Evolutionary conservation across 2,797 vertebrate genomes (phyloP).

Genomic region (Acipenser ruthenus): DNA sequence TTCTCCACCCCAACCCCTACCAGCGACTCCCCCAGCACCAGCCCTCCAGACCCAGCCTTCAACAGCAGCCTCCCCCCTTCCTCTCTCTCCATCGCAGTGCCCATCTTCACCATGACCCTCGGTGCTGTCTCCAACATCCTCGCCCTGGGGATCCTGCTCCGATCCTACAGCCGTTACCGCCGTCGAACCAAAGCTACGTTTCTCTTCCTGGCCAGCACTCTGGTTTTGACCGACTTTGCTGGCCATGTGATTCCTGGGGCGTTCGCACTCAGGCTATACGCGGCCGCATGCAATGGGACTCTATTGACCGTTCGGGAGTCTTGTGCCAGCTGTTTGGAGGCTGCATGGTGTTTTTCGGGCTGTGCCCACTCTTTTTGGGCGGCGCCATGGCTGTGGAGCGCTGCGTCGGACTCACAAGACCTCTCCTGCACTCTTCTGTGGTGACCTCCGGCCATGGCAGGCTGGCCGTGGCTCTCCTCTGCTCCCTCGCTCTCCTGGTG

Average conservation of each 20-base stretch:
- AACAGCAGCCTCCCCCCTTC: not conserved
- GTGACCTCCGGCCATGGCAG: slow-evolving; percentile 41
- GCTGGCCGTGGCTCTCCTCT: slow-evolving; percentile 34
- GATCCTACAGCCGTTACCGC: slow-evolving; percentile 32
- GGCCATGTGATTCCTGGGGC: slow-evolving; percentile 53
- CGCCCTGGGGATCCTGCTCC: slow-evolving; percentile 47
- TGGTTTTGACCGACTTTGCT: slow-evolving; percentile 51
- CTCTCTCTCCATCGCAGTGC: slow-evolving; percentile 34
- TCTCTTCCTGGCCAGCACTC: slow-evolving; percentile 43
- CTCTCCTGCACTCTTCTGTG: slow-evolving; percentile 43
- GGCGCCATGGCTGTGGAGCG: slow-evolving; percentile 60
- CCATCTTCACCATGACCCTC: slow-evolving; percentile 56
- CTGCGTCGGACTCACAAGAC: slow-evolving; percentile 53
- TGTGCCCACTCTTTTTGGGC: slow-evolving; percentile 50
- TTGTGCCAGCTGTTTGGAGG: slow-evolving; percentile 54
- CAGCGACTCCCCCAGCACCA: not conserved
- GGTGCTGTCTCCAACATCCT: slow-evolving; percentile 53
- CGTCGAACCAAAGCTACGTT: slow-evolving; percentile 51
- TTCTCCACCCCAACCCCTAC: slow-evolving; percentile 13
- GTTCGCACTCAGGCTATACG: slow-evolving; percentile 50
- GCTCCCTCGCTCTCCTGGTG: slow-evolving; percentile 33
- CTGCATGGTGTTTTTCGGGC: slow-evolving; percentile 60
- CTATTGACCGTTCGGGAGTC: not conserved
- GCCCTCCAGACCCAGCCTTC: not conserved
- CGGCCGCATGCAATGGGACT: slow-evolving; percentile 2